A percentile compares a stretch with the other conserved stretches of the same genome.
Evolutionary conservation across 1,140 invertebrate species (phyloP).

Genomic region (Drosophila arizonae): DNA sequence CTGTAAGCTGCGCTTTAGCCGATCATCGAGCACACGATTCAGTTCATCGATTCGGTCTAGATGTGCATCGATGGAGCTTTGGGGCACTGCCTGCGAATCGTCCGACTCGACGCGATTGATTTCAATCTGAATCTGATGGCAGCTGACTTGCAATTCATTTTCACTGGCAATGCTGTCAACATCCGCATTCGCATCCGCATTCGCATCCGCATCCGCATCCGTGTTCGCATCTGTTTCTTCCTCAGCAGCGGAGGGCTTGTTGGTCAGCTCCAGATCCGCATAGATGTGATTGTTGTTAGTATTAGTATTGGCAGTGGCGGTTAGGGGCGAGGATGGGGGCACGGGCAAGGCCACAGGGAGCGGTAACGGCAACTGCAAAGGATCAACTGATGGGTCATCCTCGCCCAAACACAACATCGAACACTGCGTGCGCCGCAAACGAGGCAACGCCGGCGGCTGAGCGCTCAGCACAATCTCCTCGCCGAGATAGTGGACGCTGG

Average conservation of each 20-base stretch:
- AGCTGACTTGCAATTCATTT: conserved; percentile 6
- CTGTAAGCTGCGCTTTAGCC: conserved; percentile 63
- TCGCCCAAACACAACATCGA: conserved; percentile 77
- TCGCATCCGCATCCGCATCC: conserved; percentile 6
- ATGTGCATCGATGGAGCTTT: conserved; percentile 76
- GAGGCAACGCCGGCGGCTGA: conserved; percentile 52
- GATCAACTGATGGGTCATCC: conserved; percentile 44
- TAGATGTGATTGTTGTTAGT: conserved; percentile 81
- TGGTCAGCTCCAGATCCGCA: conserved; percentile 66
- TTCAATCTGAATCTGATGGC: conserved; percentile 66
- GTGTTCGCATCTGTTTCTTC: too few species aligned
- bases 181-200: conserved; percentile 6
- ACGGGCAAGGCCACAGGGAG: background rate
- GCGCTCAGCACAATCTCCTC: conserved; percentile 56
- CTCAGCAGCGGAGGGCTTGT: conserved; percentile 12
- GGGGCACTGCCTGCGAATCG: conserved; percentile 27
- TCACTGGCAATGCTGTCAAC: conserved; percentile 40
- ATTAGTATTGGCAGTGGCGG: conserved; percentile 59
- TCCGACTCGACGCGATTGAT: conserved; percentile 52
- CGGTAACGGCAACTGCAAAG: conserved; percentile 18
- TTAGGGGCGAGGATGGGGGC: conserved; percentile 30
- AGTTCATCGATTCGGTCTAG: conserved; percentile 77
- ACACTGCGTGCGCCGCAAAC: conserved; percentile 67
- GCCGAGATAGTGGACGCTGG: conserved; percentile 68
- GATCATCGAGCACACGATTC: conserved; percentile 74